Base-by-base conservation (phyloP, 2,888 invertebrate genomes). In the Acronicta aceris region DNA sequence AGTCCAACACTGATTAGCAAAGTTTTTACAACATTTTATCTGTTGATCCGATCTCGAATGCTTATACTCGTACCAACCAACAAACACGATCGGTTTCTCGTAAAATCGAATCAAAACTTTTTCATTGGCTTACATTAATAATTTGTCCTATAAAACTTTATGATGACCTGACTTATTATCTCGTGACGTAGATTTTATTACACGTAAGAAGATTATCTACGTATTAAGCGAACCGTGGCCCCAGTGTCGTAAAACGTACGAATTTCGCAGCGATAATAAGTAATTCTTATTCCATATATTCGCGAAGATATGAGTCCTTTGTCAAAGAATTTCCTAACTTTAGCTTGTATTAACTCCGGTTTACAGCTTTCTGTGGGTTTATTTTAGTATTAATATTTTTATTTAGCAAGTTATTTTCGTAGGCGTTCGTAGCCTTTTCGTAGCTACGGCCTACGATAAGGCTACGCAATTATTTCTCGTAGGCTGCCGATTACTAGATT, bases 201-300 rank as follows among this genome's bases (percentile, higher is more conserved):
- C 65, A 65, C 59, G 42, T 74, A 63, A 59, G 57, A 38, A 75
- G 70, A 76, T 78, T 78, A 78, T 67, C 55, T 54, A 57, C 59
- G 73, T 48, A 71, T 69, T 73, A 76, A 60, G 66, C 65, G 52
- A 49, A 69, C 54, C 67, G 61, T 63, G 45, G 61, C 62, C 53
- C 54, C 42, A 25, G 56, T 59, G 64, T 47, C 66, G 68, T 79
- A 79, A 78, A 79, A 70, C 69, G 69, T 67, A 78, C 65, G 70
- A 59, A 65, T 64, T 71, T 70, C 65, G 40, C 45, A 48, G 65
- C 58, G 71, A 72, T 79, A 78, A 79, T 78, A 69, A 71, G 74
- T 78, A 65, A 79, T 79, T 79, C 79, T 76, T 78, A 79, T 78
- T 74, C 79, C 70, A 79, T 78, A 75, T 75, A 78, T 76, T 74